Evolutionary conservation across 2,113 vertebrate species (phyloP).

Genomic region (Colossoma macropomum): DNA sequence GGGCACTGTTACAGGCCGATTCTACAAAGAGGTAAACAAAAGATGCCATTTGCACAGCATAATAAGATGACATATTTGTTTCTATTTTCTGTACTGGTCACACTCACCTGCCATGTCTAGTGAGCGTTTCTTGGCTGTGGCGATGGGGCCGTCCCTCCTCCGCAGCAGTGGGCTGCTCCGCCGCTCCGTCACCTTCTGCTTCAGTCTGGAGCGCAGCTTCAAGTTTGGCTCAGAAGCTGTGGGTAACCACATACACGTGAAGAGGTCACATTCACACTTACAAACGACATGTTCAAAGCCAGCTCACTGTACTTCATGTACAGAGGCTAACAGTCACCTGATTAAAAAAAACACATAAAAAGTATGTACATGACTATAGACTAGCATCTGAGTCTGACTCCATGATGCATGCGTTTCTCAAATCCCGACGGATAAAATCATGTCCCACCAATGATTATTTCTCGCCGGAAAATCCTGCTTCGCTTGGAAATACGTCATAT

Average conservation of each 20-base stretch:
- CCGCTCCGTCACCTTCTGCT: conserved; percentile 96
- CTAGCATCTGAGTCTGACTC: too few species aligned
- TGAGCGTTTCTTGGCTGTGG: conserved; percentile 90
- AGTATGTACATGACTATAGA: too few species aligned
- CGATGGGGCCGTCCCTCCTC: conserved; percentile 88
- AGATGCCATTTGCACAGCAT: neutral
- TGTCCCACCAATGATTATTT: too few species aligned
- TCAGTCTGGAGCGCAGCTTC: conserved; percentile 94
- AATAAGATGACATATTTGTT: neutral
- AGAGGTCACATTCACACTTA: neutral
- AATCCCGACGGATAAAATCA: too few species aligned
- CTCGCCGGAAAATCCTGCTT: too few species aligned
- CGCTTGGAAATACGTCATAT: too few species aligned
- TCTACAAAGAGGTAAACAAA: conserved; percentile 74
- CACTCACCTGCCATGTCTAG: conserved; percentile 87
- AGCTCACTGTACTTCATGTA: neutral
- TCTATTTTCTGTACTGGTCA: neutral
- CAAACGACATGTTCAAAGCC: conserved; percentile 1
- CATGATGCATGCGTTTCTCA: too few species aligned
- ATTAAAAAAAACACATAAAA: too few species aligned
- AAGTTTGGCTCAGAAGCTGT: conserved; percentile 96
- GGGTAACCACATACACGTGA: neutral
- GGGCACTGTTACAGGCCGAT: conserved; percentile 94
- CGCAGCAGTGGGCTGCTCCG: conserved; percentile 94
- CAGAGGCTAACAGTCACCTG: too few species aligned